phyloP scores from a whole-genome alignment of 2,888 invertebrate species.

The Oegoconia quadripuncta region DNA sequence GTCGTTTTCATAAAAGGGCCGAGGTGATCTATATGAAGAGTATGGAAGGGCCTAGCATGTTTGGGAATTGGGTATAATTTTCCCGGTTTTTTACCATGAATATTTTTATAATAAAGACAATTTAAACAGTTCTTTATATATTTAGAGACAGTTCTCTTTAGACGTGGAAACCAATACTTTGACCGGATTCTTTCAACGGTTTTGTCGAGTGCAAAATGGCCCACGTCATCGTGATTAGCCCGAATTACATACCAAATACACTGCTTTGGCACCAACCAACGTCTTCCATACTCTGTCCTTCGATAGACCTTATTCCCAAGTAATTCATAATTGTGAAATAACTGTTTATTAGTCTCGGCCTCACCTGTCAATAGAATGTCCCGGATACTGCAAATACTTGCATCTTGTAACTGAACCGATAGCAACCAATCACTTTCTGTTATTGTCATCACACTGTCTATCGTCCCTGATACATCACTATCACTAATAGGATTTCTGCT shows the following conservation, averaged over 20 bases:
- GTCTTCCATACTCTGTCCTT: slow-evolving; percentile 24
- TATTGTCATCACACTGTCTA: slow-evolving; percentile 19
- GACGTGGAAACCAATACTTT: slow-evolving; percentile 23
- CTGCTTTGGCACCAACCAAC: slow-evolving; percentile 29
- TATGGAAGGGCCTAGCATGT: slow-evolving; percentile 27
- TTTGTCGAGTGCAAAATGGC: slow-evolving; percentile 33
- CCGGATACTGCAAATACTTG: slow-evolving; percentile 11
- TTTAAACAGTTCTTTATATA: slow-evolving; percentile 34
- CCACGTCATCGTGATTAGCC: slow-evolving; percentile 31
- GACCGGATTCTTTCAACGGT: slow-evolving; percentile 20
- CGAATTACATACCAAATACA: slow-evolving; percentile 28
- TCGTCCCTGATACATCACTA: slow-evolving; percentile 26
- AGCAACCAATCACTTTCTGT: slow-evolving; percentile 24
- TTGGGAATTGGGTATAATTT: slow-evolving; percentile 22
- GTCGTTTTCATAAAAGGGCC: slow-evolving; percentile 28
- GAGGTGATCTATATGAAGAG: too few relatives aligned
- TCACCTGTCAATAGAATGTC: slow-evolving; percentile 23
- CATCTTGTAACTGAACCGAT: slow-evolving; percentile 24
- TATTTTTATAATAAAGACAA: slow-evolving; percentile 34
- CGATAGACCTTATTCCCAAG: slow-evolving; percentile 27
- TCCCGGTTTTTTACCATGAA: slow-evolving; percentile 20
- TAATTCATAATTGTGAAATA: slow-evolving; percentile 26
- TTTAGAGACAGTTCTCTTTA: slow-evolving; percentile 22
- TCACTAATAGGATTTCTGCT: slow-evolving; percentile 15
- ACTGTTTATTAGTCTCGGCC: slow-evolving; percentile 18